Base-by-base conservation (phyloP, 2,797 vertebrate species). In the Pogonophryne albipinna region DNA sequence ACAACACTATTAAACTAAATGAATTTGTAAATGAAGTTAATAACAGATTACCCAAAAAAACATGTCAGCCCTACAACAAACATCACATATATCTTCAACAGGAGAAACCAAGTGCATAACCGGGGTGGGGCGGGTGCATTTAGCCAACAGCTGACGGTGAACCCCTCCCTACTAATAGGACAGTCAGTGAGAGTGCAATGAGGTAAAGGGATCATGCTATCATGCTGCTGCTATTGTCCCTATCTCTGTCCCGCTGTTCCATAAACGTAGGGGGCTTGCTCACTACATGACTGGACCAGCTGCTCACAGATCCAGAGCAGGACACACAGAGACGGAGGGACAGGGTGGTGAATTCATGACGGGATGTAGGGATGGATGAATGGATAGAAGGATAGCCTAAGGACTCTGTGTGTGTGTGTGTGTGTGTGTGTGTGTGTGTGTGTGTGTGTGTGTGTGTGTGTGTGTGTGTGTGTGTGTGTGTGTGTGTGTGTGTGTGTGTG, bases 271-370 rank as follows among this genome's bases (percentile, higher is more conserved):
- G 44, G 61, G 76, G 65, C 45, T 15, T 61, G 46, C 74, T 41
- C 67, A 74, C 76, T 85, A 84, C 86, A 84, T 91, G 92, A 93
- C 92, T 91, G 85, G 58, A 41, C 89, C 92, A 94, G 90, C 94
- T 94, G 93, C 89, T 87, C 76, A 64, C 67, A 80, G 83, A 91
- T 90, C 77, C 64, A 69, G 56, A 65, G 51, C 64, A 61, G 72
- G 77, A 71, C 53, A 71, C 53, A 71, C 79, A 91, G 23, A 66
- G 75, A 88, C 41, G 58, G 73, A 84, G 76, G 74, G 79, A 85
- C 64, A 46, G 72, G 67, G 65, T 74, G 78, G 71, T 85, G 81
- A 80, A 82, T 45, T 71, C 53, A 84, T 79, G 66, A 71, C 31
- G 44, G 67, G 75, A 83, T 61, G 63, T 61, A 75, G 42, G 64